Conservation (phyloP, 2,797 vertebrate species). For the Graptemys geographica region DNA sequence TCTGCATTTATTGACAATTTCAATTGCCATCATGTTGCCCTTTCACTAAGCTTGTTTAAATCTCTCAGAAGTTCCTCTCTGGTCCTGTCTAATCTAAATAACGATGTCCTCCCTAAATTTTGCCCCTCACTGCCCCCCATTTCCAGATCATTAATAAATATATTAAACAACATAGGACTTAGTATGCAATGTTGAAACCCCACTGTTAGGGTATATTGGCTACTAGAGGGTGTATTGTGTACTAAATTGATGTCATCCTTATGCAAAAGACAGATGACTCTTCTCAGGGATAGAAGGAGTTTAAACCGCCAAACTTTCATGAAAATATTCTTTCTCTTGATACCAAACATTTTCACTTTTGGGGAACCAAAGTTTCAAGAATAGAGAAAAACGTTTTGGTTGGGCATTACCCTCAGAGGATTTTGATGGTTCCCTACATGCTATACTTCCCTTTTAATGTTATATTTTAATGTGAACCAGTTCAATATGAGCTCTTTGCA, state of each 20-base stretch:
- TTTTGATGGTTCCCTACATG: background rate
- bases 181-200: background rate
- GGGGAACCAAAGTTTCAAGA: background rate
- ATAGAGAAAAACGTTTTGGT: background rate
- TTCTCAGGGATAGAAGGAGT: background rate
- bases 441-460: background rate
- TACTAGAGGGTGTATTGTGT: background rate
- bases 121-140: background rate
- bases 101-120: background rate
- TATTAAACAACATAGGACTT: background rate
- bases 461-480: background rate
- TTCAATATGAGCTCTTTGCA: background rate
- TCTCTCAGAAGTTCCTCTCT: background rate
- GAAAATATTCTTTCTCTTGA: background rate
- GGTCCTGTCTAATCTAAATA: background rate
- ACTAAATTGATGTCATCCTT: background rate
- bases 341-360: background rate
- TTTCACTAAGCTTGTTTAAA: background rate
- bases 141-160: background rate
- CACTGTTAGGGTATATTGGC: background rate
- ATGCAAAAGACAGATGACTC: background rate
- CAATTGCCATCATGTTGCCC: accelerated
- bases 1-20: background rate
- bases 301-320: background rate
- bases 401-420: no score